Evolutionary conservation across 2,888 invertebrate species (phyloP).

Genomic region (Clistopyga incitator): DNA sequence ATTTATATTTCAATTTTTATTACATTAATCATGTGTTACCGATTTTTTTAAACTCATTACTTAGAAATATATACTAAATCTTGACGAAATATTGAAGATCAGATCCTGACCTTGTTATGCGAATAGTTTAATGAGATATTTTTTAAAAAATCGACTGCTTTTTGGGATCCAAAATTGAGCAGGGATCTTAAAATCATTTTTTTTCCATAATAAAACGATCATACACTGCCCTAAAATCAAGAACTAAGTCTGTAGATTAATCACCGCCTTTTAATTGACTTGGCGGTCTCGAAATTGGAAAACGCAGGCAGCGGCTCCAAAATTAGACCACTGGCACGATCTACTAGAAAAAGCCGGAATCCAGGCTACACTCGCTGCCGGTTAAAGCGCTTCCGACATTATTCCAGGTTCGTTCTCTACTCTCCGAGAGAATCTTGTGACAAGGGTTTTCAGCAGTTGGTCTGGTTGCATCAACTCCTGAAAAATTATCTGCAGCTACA

Average conservation of each 20-base stretch:
- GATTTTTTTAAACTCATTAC: too few species aligned
- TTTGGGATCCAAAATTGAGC: too few species aligned
- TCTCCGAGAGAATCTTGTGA: not conserved
- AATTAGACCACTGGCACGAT: constrained; percentile 12
- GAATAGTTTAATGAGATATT: too few species aligned
- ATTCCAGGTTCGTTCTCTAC: not conserved
- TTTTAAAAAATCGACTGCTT: too few species aligned
- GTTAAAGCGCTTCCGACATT: constrained; percentile 6
- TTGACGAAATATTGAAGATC: too few species aligned
- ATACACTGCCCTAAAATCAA: too few species aligned
- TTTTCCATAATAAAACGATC: too few species aligned
- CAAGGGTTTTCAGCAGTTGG: constrained; percentile 4
- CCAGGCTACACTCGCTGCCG: not conserved
- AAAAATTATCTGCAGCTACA: constrained; percentile 22
- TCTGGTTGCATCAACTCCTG: not conserved
- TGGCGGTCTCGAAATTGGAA: not conserved
- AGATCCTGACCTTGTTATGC: too few species aligned
- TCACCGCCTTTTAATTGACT: not conserved
- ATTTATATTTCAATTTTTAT: not conserved
- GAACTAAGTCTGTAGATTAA: too few species aligned
- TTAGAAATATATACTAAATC: too few species aligned
- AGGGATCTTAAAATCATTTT: too few species aligned
- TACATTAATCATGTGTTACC: too few species aligned
- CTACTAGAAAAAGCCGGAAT: not conserved
- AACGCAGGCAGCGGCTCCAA: not conserved